Percentiles rank a stretch among this genome's conserved stretches.
Conservation (phyloP, 2,888 invertebrate genomes). For the Drosophila colorata region DNA sequence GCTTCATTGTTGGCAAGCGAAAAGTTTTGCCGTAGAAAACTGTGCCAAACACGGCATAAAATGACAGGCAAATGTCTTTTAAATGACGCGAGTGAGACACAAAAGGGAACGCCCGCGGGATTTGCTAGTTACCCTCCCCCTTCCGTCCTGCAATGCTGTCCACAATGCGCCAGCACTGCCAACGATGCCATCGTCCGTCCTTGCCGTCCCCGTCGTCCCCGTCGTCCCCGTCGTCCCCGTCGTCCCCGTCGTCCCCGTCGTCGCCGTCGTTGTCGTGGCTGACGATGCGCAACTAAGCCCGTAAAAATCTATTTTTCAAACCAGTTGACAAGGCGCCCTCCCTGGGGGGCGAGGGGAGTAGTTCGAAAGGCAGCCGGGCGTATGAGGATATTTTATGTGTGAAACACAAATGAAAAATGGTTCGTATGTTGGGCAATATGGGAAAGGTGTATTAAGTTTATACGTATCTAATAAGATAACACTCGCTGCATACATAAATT, state of each 20-base stretch:
- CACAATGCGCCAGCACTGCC: constrained; percentile 60
- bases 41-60: constrained; percentile 81
- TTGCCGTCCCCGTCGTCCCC: constrained; percentile 1
- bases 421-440: constrained; percentile 32
- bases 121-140: constrained; percentile 37
- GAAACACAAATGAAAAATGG: constrained; percentile 58
- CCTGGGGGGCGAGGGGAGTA: constrained; percentile 21
- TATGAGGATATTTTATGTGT: constrained; percentile 52
- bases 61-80: constrained; percentile 84
- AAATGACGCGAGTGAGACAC: constrained; percentile 82
- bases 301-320: constrained; percentile 80
- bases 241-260: too few species aligned
- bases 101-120: constrained; percentile 80
- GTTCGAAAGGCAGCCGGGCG: constrained; percentile 44
- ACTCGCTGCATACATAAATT: constrained; percentile 30
- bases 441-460: constrained; percentile 45
- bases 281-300: constrained; percentile 79
- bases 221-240: constrained; percentile 31
- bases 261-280: constrained; percentile 56
- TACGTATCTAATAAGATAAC: constrained; percentile 40
- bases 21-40: constrained; percentile 68
- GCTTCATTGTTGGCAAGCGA: constrained; percentile 62
- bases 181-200: constrained; percentile 54
- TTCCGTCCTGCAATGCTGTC: constrained; percentile 21
- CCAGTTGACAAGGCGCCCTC: constrained; percentile 74